Percentiles rank a stretch among this genome's conserved stretches.
Conservation (phyloP, 2,113 vertebrate genomes). For the Colossoma macropomum region DNA sequence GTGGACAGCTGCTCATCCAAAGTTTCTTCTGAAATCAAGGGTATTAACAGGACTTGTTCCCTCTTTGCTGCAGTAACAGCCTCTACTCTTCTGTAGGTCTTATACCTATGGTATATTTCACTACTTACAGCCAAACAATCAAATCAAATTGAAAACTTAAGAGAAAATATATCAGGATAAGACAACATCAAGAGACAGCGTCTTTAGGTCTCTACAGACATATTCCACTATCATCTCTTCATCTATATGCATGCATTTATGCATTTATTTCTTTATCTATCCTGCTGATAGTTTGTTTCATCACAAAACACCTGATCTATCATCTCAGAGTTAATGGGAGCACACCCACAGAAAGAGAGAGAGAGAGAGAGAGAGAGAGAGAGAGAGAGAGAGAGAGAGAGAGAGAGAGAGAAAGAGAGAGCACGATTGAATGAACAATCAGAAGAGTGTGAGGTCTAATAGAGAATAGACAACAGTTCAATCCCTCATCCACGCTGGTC, state of each 20-base stretch:
- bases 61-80: too few species aligned
- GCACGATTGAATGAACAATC: conserved; percentile 24
- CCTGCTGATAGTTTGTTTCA: conserved; percentile 9
- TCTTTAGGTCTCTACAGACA: neutral
- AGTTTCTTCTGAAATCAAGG: too few species aligned
- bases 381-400: neutral
- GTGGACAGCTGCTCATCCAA: too few species aligned
- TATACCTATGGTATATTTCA: too few species aligned
- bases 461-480: conserved; percentile 28
- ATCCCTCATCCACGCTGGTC: conserved; percentile 20
- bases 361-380: neutral
- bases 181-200: neutral
- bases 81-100: too few species aligned
- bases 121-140: too few species aligned
- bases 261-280: neutral
- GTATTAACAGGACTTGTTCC: too few species aligned
- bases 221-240: neutral
- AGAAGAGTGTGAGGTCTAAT: neutral
- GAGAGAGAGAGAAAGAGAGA: neutral
- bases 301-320: neutral
- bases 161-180: too few species aligned
- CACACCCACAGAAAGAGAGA: neutral
- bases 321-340: conserved; percentile 3
- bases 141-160: too few species aligned
- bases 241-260: neutral